A percentile compares a stretch with the other conserved stretches of the same genome.
phyloP scores from a whole-genome alignment of 2,888 invertebrate genomes.

The Stenoptilia bipunctidactyla region DNA sequence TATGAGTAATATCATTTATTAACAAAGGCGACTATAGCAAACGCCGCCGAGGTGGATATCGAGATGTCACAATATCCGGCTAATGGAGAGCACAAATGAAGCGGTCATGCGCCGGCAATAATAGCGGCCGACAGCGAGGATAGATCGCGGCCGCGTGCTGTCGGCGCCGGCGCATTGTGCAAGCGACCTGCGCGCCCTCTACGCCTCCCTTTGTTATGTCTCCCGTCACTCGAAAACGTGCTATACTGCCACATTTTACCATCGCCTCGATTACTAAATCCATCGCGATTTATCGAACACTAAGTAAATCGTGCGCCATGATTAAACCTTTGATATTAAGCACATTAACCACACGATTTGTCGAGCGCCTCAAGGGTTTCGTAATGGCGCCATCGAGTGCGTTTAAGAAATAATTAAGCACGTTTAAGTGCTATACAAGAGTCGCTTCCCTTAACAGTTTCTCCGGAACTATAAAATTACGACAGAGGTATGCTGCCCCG shows the following conservation, averaged over 20 bases:
- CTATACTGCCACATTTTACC: conserved; percentile 30
- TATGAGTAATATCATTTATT: conserved; percentile 23
- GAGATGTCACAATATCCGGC: conserved; percentile 27
- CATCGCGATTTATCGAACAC: conserved; percentile 10
- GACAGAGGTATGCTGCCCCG: conserved; percentile 25
- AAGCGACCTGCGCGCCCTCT: conserved; percentile 22
- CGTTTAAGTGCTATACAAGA: conserved; percentile 27
- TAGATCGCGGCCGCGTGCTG: conserved; percentile 25
- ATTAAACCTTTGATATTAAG: conserved; percentile 13
- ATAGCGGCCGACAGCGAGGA: conserved; percentile 24
- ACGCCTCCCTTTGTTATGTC: conserved; percentile 34
- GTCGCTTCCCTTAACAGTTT: conserved; percentile 44
- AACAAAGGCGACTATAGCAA: not conserved
- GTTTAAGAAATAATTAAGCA: conserved; percentile 40
- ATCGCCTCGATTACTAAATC: conserved; percentile 1
- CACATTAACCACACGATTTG: conserved; percentile 16
- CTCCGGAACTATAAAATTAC: conserved; percentile 59
- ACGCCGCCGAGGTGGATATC: conserved; percentile 9
- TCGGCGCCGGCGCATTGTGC: conserved; percentile 29
- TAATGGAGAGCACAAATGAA: conserved; percentile 29
- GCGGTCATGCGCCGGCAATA: conserved; percentile 28
- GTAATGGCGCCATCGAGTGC: conserved; percentile 40
- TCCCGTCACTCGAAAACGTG: conserved; percentile 24
- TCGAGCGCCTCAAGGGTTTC: conserved; percentile 31
- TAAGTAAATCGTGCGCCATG: conserved; percentile 16